These are phyloP conservation scores for Dorcus hopei DNA, from an alignment of 2,888 invertebrate genomes.

Conservation along the genomic window DNA sequence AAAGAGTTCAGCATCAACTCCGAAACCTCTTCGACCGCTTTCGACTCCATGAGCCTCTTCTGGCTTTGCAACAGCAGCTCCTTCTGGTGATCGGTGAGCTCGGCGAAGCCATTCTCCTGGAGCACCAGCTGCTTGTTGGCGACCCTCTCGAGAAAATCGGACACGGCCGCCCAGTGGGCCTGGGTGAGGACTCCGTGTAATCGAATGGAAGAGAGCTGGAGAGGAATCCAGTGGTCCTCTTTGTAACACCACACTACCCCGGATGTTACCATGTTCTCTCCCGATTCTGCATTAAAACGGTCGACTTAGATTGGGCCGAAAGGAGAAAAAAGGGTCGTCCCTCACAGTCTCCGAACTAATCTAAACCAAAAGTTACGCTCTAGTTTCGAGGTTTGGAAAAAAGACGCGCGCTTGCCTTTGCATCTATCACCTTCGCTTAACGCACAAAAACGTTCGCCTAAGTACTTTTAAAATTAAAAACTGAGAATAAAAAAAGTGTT, in stretches of 20 bases:
- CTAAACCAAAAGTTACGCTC: no score
- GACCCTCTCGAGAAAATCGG: constrained; percentile 63
- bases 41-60: constrained; percentile 9
- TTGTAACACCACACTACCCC: constrained; percentile 65
- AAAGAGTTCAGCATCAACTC: constrained; percentile 14
- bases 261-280: constrained; percentile 59
- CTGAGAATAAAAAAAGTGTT: no score
- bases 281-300: background rate
- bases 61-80: constrained; percentile 38
- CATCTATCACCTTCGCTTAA: no score
- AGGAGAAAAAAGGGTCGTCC: no score
- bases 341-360: no score
- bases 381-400: no score
- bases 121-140: constrained; percentile 63
- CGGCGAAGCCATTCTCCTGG: constrained; percentile 49
- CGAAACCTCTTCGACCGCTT: constrained; percentile 9
- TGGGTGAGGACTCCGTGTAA: constrained; percentile 64
- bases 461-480: no score
- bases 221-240: constrained; percentile 66
- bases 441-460: no score
- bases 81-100: constrained; percentile 46
- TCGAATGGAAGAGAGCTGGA: constrained; percentile 64
- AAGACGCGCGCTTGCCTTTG: no score
- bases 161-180: constrained; percentile 63
- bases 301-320: background rate